phyloP scores from a whole-genome alignment of 1,140 invertebrate genomes.

The Subanguina moxae region DNA sequence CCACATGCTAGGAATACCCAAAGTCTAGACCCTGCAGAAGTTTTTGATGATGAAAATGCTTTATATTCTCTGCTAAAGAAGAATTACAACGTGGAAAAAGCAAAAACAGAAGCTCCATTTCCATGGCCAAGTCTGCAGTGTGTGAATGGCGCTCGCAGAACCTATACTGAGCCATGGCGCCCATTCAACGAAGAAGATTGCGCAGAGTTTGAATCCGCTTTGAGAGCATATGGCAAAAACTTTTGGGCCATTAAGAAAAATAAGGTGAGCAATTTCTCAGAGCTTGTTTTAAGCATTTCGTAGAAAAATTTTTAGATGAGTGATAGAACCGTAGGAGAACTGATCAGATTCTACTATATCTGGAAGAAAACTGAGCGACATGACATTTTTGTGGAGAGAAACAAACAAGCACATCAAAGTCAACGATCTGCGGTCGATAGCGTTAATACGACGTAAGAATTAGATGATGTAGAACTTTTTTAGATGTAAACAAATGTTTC shows the following conservation, averaged over 20 bases:
- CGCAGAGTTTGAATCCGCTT: conserved; percentile 87
- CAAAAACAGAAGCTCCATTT: conserved; percentile 4
- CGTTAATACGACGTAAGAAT: neutral
- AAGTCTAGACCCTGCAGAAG: conserved; percentile 6
- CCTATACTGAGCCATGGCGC: conserved; percentile 62
- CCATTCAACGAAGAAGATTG: conserved; percentile 97
- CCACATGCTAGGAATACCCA: conserved; percentile 13
- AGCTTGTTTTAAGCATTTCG: conserved; percentile 20
- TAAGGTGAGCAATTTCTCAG: conserved; percentile 67
- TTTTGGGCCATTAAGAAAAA: conserved; percentile 89
- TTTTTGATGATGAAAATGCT: conserved; percentile 25
- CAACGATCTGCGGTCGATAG: neutral
- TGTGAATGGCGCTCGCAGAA: conserved; percentile 14
- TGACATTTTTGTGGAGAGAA: conserved; percentile 68
- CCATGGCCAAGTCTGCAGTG: neutral
- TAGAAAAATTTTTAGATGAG: conserved; percentile 69
- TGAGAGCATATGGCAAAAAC: conserved; percentile 87
- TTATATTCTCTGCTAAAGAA: conserved; percentile 13
- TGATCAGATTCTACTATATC: conserved; percentile 95
- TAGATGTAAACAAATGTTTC: too few relatives aligned
- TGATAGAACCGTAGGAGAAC: conserved; percentile 87
- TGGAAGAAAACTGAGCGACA: conserved; percentile 98
- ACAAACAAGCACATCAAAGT: neutral
- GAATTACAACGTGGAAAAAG: conserved; percentile 14
- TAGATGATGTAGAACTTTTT: too few relatives aligned